Evolutionary conservation across 2,888 invertebrate genomes (phyloP).

Genomic region (Brachyopa scutellaris): DNA sequence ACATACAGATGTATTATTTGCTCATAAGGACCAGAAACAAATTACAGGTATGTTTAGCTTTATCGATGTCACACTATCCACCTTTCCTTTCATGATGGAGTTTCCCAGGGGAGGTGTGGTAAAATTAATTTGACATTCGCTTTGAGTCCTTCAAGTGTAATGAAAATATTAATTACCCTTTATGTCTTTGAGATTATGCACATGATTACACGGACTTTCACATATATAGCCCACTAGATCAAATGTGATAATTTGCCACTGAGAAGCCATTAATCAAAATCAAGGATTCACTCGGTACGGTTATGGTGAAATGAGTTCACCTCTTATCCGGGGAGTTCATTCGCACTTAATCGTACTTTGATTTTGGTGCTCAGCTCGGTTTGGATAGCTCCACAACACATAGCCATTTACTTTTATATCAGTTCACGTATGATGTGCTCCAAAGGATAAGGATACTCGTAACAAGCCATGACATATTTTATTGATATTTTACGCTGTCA

Average conservation of each 20-base stretch:
- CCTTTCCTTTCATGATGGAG: background rate
- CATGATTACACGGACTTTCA: conserved; percentile 24
- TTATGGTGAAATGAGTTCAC: conserved; percentile 9
- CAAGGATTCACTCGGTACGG: conserved; percentile 2
- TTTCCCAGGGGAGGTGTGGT: background rate
- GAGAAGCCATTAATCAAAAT: conserved; percentile 45
- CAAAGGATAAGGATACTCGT: conserved; percentile 45
- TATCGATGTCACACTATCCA: conserved; percentile 26
- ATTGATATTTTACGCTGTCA: conserved; percentile 55
- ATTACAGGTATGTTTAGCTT: conserved; percentile 47
- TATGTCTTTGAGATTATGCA: conserved; percentile 20
- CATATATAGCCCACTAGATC: background rate
- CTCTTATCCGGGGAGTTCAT: too few relatives aligned
- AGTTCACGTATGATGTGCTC: conserved; percentile 41
- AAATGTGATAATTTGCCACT: conserved; percentile 37
- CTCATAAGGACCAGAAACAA: conserved; percentile 15
- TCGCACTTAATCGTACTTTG: conserved; percentile 26
- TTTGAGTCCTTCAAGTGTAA: conserved; percentile 27
- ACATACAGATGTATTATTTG: conserved; percentile 32
- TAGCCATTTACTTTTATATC: conserved; percentile 31
- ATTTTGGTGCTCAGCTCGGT: conserved; percentile 12
- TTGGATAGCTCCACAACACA: background rate
- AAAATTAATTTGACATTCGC: conserved; percentile 55
- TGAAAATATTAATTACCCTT: conserved; percentile 59
- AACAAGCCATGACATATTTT: conserved; percentile 59